Evolutionary conservation across 1,140 invertebrate species (phyloP), one percentile per base, ranked within the genome.

Genomic region (Coenobita brevimanus): DNA sequence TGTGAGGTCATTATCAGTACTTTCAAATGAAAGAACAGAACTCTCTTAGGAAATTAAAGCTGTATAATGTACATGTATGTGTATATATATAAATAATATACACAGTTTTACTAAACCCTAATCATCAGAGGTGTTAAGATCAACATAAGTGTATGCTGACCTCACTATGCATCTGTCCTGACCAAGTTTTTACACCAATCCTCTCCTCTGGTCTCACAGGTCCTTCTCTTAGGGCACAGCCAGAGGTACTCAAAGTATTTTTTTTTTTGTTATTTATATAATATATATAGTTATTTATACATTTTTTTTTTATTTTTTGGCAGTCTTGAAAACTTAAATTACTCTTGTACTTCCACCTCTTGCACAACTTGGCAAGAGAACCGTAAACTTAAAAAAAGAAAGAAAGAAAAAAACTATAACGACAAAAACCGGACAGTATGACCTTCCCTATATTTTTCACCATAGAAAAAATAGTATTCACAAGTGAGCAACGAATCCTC

Each of bases 391-490:
- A 43, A 54, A 30, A 54, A 79, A 43, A 60, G 24, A 73, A 80
- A 80, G 69, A 57, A 80, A 80, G 41, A 83, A 41, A 71, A 43
- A 50, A 41, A 71, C 85, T 75, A 75, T 84, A 64, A 87, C 78
- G 41, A 81, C 46, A 57, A 80, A n/a, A 80, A 80, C 85, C 60
- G 79, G 50, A 71, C 71, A 79, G 33, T 27, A 24, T 60, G 67
- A 69, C 78, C 38, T 85, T 33, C 38, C 76, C 78, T 67, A 80
- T 87, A 80, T 36, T 71, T 33, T 80, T 71, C 38, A 87, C 64
- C 80, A 87, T 80, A 87, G 76, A 80, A 80, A 87, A 80, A 80
- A 87, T 80, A 87, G 85, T 87, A 87, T 87, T 87, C 85, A 87
- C 85, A 87, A 80, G 78, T 87, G 85, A 87, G 85, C 85, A 87